phyloP scores from a whole-genome alignment of 2,797 vertebrate genomes.

The Pteronotus mesoamericanus region DNA sequence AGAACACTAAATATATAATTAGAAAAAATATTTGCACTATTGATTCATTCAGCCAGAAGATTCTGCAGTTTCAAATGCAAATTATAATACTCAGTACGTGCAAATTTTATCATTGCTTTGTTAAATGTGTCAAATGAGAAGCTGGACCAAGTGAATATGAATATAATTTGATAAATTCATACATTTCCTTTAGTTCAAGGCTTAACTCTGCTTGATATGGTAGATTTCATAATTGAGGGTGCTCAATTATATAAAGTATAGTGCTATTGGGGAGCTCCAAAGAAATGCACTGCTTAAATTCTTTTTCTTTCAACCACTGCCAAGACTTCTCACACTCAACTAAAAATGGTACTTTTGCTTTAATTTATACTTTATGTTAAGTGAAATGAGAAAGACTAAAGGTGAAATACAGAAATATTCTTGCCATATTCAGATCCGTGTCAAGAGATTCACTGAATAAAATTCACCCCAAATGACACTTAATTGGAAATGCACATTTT shows the following conservation, averaged over 20 bases:
- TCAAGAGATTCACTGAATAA: conserved; percentile 23
- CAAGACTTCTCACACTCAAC: background rate
- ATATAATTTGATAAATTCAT: conserved; percentile 3
- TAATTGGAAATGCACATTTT: conserved; percentile 10
- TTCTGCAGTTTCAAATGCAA: conserved; percentile 3
- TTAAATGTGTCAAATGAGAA: conserved; percentile 42
- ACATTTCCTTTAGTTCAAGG: background rate
- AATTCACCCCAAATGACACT: conserved; percentile 1
- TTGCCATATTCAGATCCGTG: background rate
- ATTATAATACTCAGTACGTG: conserved; percentile 21
- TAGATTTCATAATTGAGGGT: background rate
- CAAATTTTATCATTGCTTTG: conserved; percentile 33
- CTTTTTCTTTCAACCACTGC: background rate
- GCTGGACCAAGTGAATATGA: background rate
- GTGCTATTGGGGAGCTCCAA: background rate
- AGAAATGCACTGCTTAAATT: background rate
- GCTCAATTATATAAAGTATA: background rate
- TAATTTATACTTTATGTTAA: conserved; percentile 15
- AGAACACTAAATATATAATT: conserved; percentile 33
- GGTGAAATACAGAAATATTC: conserved; percentile 43
- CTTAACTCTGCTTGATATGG: background rate
- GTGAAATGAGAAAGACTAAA: conserved; percentile 11
- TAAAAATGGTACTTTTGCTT: background rate
- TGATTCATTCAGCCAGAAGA: conserved; percentile 1
- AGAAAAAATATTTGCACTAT: conserved; percentile 34